Percentiles rank a stretch among this genome's conserved stretches.
phyloP scores from a whole-genome alignment of 2,113 vertebrate species.

The Brachypodius melanocephalos region DNA sequence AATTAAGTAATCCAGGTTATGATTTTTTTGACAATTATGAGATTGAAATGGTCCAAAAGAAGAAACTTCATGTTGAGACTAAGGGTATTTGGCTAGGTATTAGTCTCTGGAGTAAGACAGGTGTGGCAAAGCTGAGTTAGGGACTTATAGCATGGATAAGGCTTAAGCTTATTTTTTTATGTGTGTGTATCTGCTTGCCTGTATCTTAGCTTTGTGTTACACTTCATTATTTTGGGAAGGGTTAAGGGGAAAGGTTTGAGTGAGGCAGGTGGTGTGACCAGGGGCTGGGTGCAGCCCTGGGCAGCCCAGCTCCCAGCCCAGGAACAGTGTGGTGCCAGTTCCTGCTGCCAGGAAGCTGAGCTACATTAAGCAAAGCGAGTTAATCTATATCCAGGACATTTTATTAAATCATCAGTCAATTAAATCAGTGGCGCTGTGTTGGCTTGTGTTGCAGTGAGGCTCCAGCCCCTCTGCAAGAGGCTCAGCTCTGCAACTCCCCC shows the following conservation, averaged over 20 bases:
- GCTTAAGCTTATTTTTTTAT: neutral
- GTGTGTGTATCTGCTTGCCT: neutral
- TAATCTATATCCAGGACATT: constrained; percentile 49
- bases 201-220: neutral
- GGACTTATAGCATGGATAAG: neutral
- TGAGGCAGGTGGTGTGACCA: fast-evolving
- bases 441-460: neutral
- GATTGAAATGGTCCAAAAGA: neutral
- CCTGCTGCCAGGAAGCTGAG: constrained; percentile 29
- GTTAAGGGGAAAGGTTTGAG: neutral
- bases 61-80: neutral
- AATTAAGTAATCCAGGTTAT: neutral
- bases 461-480: neutral
- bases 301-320: neutral
- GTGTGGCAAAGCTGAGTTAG: neutral
- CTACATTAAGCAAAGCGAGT: neutral
- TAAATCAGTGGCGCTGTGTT: neutral
- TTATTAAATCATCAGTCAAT: constrained; percentile 63
- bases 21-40: neutral
- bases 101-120: neutral
- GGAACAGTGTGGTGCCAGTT: neutral
- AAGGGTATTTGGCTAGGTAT: neutral
- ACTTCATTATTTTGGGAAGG: neutral
- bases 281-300: neutral
- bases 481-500: neutral